These are phyloP conservation scores for Lepidurus apus DNA, from an alignment of 1,140 invertebrate genomes.

Conservation along the genomic window DNA sequence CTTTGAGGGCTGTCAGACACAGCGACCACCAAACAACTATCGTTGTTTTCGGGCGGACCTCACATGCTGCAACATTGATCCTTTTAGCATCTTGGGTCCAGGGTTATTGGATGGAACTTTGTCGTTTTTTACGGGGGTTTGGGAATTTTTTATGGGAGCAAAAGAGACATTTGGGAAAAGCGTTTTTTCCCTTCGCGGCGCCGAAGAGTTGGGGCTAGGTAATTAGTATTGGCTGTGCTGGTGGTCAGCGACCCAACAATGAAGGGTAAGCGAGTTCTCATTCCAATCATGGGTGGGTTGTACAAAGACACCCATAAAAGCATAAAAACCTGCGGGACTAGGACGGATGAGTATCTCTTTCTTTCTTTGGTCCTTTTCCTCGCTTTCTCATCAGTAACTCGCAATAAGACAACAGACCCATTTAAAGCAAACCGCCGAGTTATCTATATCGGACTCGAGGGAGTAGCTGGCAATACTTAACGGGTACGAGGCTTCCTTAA, in stretches of 20 bases:
- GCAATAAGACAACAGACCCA: slow-evolving; percentile 8
- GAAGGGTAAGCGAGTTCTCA: not conserved
- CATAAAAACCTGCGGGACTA: not conserved
- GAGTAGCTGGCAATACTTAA: not conserved
- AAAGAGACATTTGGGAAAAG: not conserved
- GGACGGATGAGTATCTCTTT: not conserved
- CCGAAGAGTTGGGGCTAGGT: not conserved
- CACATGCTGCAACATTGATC: too few species aligned
- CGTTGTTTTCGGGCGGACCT: not conserved
- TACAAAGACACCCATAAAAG: slow-evolving; percentile 15
- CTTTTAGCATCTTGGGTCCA: too few species aligned
- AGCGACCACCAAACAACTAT: not conserved
- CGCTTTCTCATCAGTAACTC: not conserved
- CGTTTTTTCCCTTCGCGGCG: not conserved
- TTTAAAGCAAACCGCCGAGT: not conserved
- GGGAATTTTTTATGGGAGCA: not conserved
- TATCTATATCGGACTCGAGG: not conserved
- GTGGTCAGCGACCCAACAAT: slow-evolving; percentile 10
- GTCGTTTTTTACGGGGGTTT: too few species aligned
- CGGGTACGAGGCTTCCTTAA: not conserved
- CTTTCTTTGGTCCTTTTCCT: not conserved
- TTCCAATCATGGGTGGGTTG: slow-evolving; percentile 18
- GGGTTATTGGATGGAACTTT: too few species aligned
- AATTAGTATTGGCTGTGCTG: slow-evolving; percentile 16
- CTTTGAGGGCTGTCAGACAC: not conserved